Evolutionary conservation across 2,113 vertebrate species (phyloP).

Genomic region (Colistium nudipinnis): DNA sequence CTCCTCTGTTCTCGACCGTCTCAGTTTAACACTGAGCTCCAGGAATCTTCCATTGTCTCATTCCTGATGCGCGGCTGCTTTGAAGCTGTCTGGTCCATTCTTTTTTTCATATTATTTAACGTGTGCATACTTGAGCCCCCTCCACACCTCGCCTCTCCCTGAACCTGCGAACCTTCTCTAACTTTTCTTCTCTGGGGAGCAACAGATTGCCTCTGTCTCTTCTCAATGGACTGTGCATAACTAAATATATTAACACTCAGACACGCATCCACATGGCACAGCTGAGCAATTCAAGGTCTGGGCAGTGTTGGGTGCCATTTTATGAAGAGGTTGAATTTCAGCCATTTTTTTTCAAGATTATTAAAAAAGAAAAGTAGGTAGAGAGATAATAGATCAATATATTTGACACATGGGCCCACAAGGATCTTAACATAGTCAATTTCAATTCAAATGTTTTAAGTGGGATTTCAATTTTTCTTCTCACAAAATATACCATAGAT

Average conservation of each 20-base stretch:
- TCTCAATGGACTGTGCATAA: conserved; percentile 36
- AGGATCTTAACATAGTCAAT: background rate
- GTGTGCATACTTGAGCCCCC: conserved; percentile 63
- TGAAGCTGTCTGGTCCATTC: conserved; percentile 37
- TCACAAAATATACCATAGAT: too few relatives aligned
- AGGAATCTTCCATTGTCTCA: conserved; percentile 78
- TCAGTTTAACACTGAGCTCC: conserved; percentile 39
- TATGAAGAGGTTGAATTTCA: too few relatives aligned
- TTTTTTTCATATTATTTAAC: conserved; percentile 42
- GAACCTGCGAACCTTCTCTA: conserved; percentile 38
- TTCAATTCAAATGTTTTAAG: background rate
- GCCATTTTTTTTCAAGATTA: too few relatives aligned
- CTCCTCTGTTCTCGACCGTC: conserved; percentile 11
- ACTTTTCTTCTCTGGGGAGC: conserved; percentile 26
- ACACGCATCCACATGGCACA: background rate
- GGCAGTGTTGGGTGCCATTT: background rate
- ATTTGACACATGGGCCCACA: too few relatives aligned
- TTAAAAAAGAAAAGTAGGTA: background rate
- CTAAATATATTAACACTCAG: conserved; percentile 10
- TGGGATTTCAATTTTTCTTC: too few relatives aligned
- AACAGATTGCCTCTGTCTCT: conserved; percentile 24
- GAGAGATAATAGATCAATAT: background rate
- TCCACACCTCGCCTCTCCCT: conserved; percentile 20
- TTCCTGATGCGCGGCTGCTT: conserved; percentile 53
- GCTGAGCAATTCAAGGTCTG: background rate